These are phyloP conservation scores for Margaritifera margaritifera DNA, from an alignment of 2,888 invertebrate genomes.

Conservation along the genomic window DNA sequence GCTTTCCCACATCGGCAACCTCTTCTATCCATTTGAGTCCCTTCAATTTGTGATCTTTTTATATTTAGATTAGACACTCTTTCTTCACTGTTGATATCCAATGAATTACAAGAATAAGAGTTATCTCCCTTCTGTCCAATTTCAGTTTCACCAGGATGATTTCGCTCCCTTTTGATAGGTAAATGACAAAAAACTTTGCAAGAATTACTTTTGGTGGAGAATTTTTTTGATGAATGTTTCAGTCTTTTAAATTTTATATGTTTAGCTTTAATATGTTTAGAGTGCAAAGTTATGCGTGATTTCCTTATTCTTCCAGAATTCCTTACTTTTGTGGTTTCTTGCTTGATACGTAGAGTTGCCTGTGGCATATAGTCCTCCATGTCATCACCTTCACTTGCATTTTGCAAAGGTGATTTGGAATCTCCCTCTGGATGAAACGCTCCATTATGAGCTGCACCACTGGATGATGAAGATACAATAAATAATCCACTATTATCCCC, in stretches of 20 bases:
- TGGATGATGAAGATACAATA: too few relatives aligned
- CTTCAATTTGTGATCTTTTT: slow-evolving; percentile 33
- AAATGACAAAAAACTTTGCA: slow-evolving; percentile 1
- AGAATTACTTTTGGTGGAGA: too few relatives aligned
- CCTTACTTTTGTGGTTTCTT: too few relatives aligned
- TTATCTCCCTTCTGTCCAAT: slow-evolving; percentile 8
- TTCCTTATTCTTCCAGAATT: too few relatives aligned
- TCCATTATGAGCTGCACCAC: neutral
- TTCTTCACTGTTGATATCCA: slow-evolving; percentile 16
- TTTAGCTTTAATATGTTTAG: too few relatives aligned
- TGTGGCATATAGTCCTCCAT: neutral
- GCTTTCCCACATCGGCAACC: slow-evolving; percentile 92
- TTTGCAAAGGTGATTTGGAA: neutral
- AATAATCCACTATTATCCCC: neutral
- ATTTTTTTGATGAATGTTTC: too few relatives aligned
- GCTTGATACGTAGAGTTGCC: too few relatives aligned
- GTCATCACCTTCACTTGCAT: neutral
- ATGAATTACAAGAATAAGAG: slow-evolving; percentile 18
- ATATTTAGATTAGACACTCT: slow-evolving; percentile 26
- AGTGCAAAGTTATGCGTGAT: too few relatives aligned
- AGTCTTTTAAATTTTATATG: too few relatives aligned
- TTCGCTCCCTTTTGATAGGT: slow-evolving; percentile 6
- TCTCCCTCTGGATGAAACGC: neutral
- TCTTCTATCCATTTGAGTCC: slow-evolving; percentile 34
- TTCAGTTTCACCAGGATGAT: slow-evolving; percentile 13